These are phyloP conservation scores for Zygothrica quintamaculata DNA, from an alignment of 2,888 invertebrate species.

Conservation along the genomic window DNA sequence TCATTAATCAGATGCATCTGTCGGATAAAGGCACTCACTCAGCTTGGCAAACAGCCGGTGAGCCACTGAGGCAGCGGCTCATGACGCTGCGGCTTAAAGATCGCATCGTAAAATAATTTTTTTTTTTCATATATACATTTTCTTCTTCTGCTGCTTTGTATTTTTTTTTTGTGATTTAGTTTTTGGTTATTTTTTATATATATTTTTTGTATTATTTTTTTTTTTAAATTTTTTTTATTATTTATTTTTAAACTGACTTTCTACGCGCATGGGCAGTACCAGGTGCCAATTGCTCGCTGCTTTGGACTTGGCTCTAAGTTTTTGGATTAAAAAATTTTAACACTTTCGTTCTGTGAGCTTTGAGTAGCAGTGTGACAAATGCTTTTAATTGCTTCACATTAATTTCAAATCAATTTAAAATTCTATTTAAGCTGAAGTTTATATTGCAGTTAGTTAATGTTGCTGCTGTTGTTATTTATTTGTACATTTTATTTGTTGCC, in stretches of 20 bases:
- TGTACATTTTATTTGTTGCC: too few species aligned
- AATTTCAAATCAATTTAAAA: constrained; percentile 44
- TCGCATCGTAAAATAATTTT: constrained; percentile 49
- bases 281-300: not conserved
- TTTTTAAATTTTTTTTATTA: not conserved
- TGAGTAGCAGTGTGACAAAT: constrained; percentile 55
- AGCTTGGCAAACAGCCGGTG: constrained; percentile 43
- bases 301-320: not conserved
- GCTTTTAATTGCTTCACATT: constrained; percentile 58
- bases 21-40: constrained; percentile 64
- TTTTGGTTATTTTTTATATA: not conserved
- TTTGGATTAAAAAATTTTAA: not conserved
- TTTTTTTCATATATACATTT: constrained; percentile 24
- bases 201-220: too few species aligned
- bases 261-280: not conserved
- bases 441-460: not conserved
- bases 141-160: not conserved
- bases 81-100: constrained; percentile 57
- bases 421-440: not conserved
- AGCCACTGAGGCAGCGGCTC: constrained; percentile 57
- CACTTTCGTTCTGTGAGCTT: constrained; percentile 29
- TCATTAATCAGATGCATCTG: constrained; percentile 81
- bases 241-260: constrained; percentile 12
- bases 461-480: not conserved
- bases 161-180: constrained; percentile 1